Conservation (phyloP, 1,140 invertebrate genomes). For the Drosophila navojoa region DNA sequence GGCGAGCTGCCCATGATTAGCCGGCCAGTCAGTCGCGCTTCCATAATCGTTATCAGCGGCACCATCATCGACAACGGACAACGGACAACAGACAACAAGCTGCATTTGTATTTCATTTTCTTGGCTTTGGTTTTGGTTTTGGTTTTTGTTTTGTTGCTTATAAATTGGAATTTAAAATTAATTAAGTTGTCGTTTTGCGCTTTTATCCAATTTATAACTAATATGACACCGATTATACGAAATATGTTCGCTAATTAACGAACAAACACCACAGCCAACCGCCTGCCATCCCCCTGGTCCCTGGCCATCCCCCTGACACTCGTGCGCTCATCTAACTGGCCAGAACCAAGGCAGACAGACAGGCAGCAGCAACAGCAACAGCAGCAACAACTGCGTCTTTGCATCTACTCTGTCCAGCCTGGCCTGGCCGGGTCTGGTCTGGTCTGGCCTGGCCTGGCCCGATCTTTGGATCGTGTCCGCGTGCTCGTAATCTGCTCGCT, state of each 20-base stretch:
- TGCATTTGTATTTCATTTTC: constrained; percentile 23
- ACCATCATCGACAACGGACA: constrained; percentile 52
- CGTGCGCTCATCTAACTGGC: constrained; percentile 43
- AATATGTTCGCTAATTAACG: constrained; percentile 84
- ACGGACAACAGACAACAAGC: constrained; percentile 24
- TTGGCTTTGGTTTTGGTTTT: neutral
- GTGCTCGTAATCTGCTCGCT: constrained; percentile 83
- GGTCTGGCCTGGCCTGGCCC: neutral
- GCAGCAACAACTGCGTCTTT: neutral
- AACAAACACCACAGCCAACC: constrained; percentile 74
- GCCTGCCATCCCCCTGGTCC: neutral
- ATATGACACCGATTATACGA: constrained; percentile 84
- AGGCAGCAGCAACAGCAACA: constrained; percentile 52
- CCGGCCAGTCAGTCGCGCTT: constrained; percentile 28
- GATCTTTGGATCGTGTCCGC: constrained; percentile 65
- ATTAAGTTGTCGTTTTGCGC: constrained; percentile 84
- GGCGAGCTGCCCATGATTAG: constrained; percentile 56
- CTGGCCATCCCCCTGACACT: constrained; percentile 7
- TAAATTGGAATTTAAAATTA: constrained; percentile 84
- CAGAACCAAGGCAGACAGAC: constrained; percentile 62
- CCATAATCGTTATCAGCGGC: constrained; percentile 73
- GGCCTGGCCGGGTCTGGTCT: neutral
- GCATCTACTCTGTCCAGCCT: neutral
- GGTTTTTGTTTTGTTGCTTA: constrained; percentile 54
- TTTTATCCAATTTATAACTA: constrained; percentile 84